Evolutionary conservation across 2,797 vertebrate genomes (phyloP).

Genomic region (Cheirogaleus major): DNA sequence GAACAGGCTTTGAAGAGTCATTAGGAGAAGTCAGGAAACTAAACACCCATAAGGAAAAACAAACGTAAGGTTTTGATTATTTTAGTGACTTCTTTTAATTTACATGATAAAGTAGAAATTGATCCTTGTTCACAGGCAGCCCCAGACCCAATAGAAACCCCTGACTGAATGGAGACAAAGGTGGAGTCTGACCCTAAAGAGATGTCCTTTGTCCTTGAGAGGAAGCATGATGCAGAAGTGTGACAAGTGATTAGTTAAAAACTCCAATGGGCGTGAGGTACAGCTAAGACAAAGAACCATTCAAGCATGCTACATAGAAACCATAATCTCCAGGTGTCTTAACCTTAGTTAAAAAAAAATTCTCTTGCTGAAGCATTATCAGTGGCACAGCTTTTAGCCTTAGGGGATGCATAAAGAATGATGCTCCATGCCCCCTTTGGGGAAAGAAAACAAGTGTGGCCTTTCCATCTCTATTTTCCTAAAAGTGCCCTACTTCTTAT

Average conservation of each 20-base stretch:
- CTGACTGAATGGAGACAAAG: background rate
- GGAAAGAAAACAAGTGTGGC: background rate
- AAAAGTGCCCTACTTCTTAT: background rate
- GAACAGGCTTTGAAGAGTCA: background rate
- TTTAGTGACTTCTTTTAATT: background rate
- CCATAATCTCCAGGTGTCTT: background rate
- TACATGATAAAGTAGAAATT: background rate
- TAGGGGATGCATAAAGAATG: background rate
- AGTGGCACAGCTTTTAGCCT: background rate
- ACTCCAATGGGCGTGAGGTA: background rate
- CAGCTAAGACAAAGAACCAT: background rate
- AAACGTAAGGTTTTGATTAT: background rate
- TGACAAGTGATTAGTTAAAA: background rate
- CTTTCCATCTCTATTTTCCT: background rate
- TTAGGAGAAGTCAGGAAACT: background rate
- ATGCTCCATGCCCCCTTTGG: background rate
- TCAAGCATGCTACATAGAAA: background rate
- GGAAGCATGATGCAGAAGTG: no score
- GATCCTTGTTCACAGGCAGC: background rate
- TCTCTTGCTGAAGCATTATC: background rate
- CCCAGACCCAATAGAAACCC: background rate
- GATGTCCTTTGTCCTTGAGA: background rate
- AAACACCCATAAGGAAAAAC: background rate
- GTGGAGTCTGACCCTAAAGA: background rate
- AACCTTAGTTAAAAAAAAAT: background rate